phyloP scores from a whole-genome alignment of 2,888 invertebrate species.

The Apeira syringaria region DNA sequence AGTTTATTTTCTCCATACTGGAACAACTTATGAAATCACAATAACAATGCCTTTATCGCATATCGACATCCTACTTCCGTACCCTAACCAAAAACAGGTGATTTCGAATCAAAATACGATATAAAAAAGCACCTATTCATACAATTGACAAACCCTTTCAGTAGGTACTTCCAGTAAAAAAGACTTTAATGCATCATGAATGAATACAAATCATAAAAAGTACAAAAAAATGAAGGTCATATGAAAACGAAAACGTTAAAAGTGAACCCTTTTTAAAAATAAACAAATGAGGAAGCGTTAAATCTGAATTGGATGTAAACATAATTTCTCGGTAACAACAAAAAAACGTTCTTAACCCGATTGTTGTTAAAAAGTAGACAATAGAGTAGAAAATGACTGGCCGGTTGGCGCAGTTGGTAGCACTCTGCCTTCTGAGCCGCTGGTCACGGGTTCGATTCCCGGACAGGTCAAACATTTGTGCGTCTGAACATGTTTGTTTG shows the following conservation, averaged over 20 bases:
- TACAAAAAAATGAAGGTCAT: conserved; percentile 47
- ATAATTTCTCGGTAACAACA: conserved; percentile 9
- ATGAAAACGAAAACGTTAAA: conserved; percentile 51
- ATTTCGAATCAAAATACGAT: conserved; percentile 42
- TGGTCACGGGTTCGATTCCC: too few species aligned
- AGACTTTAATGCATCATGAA: conserved; percentile 35
- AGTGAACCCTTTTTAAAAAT: conserved; percentile 34
- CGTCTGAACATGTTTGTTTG: too few species aligned
- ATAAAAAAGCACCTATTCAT: conserved; percentile 54
- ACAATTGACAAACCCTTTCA: conserved; percentile 59
- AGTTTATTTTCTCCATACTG: too few species aligned
- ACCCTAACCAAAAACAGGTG: conserved; percentile 63
- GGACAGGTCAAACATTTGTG: too few species aligned
- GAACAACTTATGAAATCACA: too few species aligned
- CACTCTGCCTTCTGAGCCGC: too few species aligned
- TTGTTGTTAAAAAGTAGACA: background rate
- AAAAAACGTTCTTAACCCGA: background rate
- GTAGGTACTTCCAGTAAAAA: conserved; percentile 30
- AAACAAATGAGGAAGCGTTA: conserved; percentile 26
- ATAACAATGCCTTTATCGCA: conserved; percentile 42
- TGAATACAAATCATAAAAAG: conserved; percentile 26
- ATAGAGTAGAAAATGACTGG: too few species aligned
- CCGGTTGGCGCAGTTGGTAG: too few species aligned
- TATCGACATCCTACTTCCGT: conserved; percentile 69
- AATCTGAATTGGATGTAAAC: conserved; percentile 1